A percentile compares a stretch with the other conserved stretches of the same genome.
These are phyloP conservation scores for Xiphophorus birchmanni DNA, from an alignment of 2,797 vertebrate species.

Conservation along the genomic window DNA sequence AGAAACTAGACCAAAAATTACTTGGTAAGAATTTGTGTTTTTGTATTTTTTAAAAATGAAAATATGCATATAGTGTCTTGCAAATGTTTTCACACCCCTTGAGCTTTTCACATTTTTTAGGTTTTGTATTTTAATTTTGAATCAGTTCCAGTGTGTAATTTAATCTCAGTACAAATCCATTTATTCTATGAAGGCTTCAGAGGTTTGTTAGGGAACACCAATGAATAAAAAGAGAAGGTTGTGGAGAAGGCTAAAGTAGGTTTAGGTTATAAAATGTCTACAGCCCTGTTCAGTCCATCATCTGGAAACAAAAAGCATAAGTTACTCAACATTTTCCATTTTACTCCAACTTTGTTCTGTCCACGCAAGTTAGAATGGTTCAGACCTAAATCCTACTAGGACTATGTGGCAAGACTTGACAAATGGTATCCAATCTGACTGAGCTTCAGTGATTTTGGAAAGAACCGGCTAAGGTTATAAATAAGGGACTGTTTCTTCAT, in stretches of 20 bases:
- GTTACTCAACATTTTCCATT: too few relatives aligned
- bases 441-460: neutral
- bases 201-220: neutral
- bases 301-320: neutral
- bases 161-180: neutral
- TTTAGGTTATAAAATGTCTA: neutral
- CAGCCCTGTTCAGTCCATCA: neutral
- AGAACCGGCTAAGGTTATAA: too few relatives aligned
- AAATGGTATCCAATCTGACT: neutral
- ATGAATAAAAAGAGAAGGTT: neutral
- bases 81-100: neutral
- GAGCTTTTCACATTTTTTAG: neutral
- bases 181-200: neutral
- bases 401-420: neutral
- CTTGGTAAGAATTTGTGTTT: too few relatives aligned
- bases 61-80: conserved; percentile 28
- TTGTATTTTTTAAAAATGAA: neutral
- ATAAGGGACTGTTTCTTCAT: neutral
- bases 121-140: neutral
- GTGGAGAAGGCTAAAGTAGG: neutral
- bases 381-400: neutral
- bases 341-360: too few relatives aligned
- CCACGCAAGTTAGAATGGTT: neutral
- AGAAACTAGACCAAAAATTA: too few relatives aligned
- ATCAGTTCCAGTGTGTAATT: neutral